Evolutionary conservation across 2,113 vertebrate species (phyloP), one percentile per base, ranked within the genome.

Genomic region (Merops nubicus): DNA sequence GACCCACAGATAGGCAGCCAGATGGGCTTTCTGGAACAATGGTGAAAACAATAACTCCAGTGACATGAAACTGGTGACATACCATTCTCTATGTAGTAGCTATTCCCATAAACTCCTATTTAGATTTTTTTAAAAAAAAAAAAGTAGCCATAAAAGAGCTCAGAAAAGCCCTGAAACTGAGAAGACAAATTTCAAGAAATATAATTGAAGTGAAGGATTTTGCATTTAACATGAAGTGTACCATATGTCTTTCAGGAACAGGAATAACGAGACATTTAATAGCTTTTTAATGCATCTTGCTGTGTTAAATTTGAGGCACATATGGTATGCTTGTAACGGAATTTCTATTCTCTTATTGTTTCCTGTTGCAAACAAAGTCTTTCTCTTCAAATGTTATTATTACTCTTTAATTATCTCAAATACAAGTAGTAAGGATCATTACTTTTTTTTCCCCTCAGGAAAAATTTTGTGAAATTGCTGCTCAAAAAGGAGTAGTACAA

Each of bases 251-350:
- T 89, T 89, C 73, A 82, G 36, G 56, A 82, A 51, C 16, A 53
- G 21, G 62, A 85, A 85, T 81, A 89, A 83, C 0, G 0, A 74
- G 59, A 84, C 11, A 20, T 90, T 77, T 83, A 63, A 60, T 85
- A 57, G 64, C 62, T 95, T 97, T 69, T 83, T 69, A 89, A 81
- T 94, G 69, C 20, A n/a, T 89, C 20, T 68, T 72, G 33, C 12
- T 50, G 8, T 82, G 88, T 96, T 48, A 73, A 75, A 78, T 95
- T 87, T 87, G 60, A 82, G 59, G 48, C 18, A 34, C 19, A 53
- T 82, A 38, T 60, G 50, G 43, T 76, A 50, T 17, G 26, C 11
- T 89, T 20, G 22, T 48, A 70, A 45, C 42, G 16, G 8, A 77
- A 80, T 77, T 91, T 86, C 23, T 68, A 3, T 84, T 95, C 56